Conservation (phyloP, 2,888 invertebrate genomes). For the Cephus pulcher region DNA sequence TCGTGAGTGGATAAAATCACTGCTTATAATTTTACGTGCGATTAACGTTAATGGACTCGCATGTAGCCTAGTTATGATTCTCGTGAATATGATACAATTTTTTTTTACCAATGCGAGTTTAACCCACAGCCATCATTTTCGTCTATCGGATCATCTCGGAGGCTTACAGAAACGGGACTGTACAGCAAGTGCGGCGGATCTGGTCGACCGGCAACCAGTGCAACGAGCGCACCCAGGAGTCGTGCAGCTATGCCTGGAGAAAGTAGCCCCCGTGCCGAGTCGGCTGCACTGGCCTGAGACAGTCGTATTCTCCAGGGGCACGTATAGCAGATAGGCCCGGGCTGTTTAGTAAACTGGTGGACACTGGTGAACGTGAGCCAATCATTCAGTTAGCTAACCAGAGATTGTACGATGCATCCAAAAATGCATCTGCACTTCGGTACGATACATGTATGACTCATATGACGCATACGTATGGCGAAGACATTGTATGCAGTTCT, state of each 20-base stretch:
- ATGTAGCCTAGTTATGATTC: too few relatives aligned
- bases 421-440: too few relatives aligned
- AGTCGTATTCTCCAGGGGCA: neutral
- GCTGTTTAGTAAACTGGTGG: neutral
- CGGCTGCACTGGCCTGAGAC: neutral
- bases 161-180: neutral
- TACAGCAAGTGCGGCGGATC: neutral
- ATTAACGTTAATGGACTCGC: too few relatives aligned
- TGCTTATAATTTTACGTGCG: too few relatives aligned
- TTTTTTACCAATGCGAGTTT: too few relatives aligned
- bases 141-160: neutral
- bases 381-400: neutral
- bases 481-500: too few relatives aligned
- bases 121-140: neutral
- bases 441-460: too few relatives aligned
- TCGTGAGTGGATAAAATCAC: too few relatives aligned
- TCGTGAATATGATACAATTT: too few relatives aligned
- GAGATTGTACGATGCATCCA: too few relatives aligned
- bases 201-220: neutral
- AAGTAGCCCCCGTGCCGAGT: neutral
- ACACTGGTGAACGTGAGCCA: neutral
- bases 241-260: constrained; percentile 1
- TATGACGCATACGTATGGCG: too few relatives aligned
- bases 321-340: neutral
- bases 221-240: constrained; percentile 3